Conservation (phyloP, 2,888 invertebrate genomes). For the Thereva unica region DNA sequence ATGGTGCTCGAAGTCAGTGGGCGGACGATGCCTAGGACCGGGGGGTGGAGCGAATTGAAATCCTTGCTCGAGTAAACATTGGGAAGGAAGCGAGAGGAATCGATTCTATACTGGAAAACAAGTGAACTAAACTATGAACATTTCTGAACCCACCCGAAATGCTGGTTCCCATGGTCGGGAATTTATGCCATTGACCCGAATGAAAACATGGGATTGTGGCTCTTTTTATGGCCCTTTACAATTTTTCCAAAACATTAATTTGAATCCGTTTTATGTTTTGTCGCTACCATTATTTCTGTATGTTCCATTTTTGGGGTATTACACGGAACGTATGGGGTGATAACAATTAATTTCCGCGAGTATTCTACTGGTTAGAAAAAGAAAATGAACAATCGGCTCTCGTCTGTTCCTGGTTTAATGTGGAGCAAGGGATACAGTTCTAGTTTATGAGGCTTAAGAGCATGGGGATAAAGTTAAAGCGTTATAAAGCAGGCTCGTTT, state of each 20-base stretch:
- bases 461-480: no score
- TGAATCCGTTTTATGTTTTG: conserved; percentile 38
- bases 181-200: conserved; percentile 36
- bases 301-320: conserved; percentile 32
- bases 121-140: conserved; percentile 7
- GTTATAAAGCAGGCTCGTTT: no score
- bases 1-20: conserved; percentile 25
- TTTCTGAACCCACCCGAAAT: background rate
- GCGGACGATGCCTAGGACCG: background rate
- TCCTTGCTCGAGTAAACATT: conserved; percentile 15
- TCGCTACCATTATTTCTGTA: conserved; percentile 32
- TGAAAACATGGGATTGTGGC: conserved; percentile 37
- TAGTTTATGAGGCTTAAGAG: no score
- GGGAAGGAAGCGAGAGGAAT: conserved; percentile 26
- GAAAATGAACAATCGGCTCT: no score
- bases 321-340: conserved; percentile 32
- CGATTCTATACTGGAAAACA: conserved; percentile 30
- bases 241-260: conserved; percentile 38
- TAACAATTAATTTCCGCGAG: conserved; percentile 33
- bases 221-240: conserved; percentile 36
- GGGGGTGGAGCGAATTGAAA: conserved; percentile 11
- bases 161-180: conserved; percentile 27
- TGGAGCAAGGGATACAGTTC: no score
- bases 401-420: no score
- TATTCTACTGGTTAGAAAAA: background rate